A percentile compares a stretch with the other conserved stretches of the same genome.
phyloP scores from a whole-genome alignment of 2,113 vertebrate species.

The Phocoena phocoena region DNA sequence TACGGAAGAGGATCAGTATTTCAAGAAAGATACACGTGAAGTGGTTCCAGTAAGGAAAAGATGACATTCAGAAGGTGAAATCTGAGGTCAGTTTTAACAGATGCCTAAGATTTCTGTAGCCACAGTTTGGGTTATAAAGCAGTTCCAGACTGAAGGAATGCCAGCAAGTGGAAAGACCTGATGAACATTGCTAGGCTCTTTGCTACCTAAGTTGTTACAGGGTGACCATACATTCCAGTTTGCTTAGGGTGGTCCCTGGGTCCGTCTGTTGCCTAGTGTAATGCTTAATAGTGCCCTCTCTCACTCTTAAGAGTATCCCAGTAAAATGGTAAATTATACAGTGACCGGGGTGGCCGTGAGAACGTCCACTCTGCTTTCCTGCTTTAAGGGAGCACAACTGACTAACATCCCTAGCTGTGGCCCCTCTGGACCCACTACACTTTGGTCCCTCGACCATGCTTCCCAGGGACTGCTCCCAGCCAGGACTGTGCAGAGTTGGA shows the following conservation, averaged over 20 bases:
- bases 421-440: neutral
- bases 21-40: neutral
- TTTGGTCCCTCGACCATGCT: neutral
- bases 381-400: neutral
- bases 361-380: neutral
- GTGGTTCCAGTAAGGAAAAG: neutral
- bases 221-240: neutral
- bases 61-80: neutral
- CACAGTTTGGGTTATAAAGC: neutral
- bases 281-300: neutral
- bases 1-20: neutral
- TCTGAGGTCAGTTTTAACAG: neutral
- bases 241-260: neutral
- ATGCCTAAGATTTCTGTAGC: neutral
- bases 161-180: neutral
- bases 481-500: neutral
- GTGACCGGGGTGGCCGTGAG: neutral
- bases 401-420: neutral
- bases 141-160: neutral
- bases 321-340: neutral
- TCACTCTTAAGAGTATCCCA: neutral
- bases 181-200: neutral
- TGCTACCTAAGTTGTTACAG: neutral
- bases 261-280: neutral
- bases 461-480: neutral